phyloP scores from a whole-genome alignment of 2,113 vertebrate genomes.

The Podarcis cretensis region DNA sequence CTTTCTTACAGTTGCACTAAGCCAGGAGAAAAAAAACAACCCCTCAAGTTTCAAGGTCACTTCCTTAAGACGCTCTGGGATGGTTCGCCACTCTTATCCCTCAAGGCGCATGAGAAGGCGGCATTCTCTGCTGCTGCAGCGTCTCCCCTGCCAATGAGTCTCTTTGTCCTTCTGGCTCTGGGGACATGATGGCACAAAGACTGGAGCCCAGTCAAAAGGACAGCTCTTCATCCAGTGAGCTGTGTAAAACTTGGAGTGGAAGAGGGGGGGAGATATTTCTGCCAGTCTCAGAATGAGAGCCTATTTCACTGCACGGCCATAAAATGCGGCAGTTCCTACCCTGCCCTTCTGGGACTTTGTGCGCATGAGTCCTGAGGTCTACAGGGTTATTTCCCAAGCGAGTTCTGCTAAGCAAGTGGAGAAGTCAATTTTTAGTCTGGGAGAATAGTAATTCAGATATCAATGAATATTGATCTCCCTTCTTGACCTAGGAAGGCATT shows the following conservation, averaged over 20 bases:
- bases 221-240: neutral
- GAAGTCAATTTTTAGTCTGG: slow-evolving; percentile 18
- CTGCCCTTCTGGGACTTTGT: neutral
- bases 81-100: neutral
- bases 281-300: neutral
- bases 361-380: neutral
- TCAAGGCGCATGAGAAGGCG: neutral
- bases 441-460: slow-evolving; percentile 40
- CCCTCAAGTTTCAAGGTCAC: neutral
- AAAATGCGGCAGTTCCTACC: neutral
- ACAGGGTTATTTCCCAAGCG: neutral
- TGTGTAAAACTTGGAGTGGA: neutral
- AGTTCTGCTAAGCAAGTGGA: neutral
- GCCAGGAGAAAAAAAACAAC: neutral
- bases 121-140: neutral
- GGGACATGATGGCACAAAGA: neutral
- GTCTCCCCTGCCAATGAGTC: neutral
- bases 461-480: slow-evolving; percentile 21
- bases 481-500: neutral
- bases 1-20: neutral
- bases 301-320: neutral
- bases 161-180: neutral
- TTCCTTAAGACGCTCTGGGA: neutral
- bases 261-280: neutral
- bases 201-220: neutral